Base-by-base conservation (phyloP, 1,140 invertebrate species). In the Tetragonula clypearis region DNA sequence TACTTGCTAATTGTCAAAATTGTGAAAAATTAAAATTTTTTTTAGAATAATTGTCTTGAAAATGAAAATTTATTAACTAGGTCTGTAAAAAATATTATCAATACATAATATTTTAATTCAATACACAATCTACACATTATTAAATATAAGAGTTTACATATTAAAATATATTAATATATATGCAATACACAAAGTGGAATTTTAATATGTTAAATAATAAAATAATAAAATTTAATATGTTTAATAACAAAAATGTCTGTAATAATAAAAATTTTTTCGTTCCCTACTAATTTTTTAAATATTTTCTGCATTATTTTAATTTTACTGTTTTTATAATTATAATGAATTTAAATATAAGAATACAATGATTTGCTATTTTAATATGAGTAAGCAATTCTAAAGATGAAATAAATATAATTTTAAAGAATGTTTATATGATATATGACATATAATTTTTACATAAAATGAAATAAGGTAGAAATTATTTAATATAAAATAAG, bases 351-450 rank as follows among this genome's bases (percentile, higher is more conserved):
- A 62, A 62, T 62, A n/a, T 62, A 62, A 62, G n/a, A 62, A 62
- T 62, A 12, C 60, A 62, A 62, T n/a, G 23, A n/a, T 62, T 62
- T 62, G 5, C 23, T 62, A 62, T 62, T 62, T 62, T 62, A 12
- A 62, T 14, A 23, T 62, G n/a, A 49, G 23, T 62, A n/a, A 62
- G 60, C 23, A 62, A n/a, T 62, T n/a, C 3, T n/a, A 62, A 62
- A 62, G 60, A 62, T 62, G 41, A 49, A 62, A 14, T 23, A 62
- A n/a, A 4, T 62, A 62, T 62, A 62, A 62, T 62, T 3, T 62
- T n/a, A 62, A 62, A 62, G 60, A 62, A 62, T 62, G 23, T n/a
- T 62, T 62, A n/a, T 62, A 62, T 62, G 60, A 62, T 62, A 60
- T 11, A 60, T 60, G 58, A 60, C 3, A 49, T 49, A 58, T 58